These are phyloP conservation scores for Bombus difficillimus DNA, from an alignment of 1,140 invertebrate genomes.

Conservation along the genomic window DNA sequence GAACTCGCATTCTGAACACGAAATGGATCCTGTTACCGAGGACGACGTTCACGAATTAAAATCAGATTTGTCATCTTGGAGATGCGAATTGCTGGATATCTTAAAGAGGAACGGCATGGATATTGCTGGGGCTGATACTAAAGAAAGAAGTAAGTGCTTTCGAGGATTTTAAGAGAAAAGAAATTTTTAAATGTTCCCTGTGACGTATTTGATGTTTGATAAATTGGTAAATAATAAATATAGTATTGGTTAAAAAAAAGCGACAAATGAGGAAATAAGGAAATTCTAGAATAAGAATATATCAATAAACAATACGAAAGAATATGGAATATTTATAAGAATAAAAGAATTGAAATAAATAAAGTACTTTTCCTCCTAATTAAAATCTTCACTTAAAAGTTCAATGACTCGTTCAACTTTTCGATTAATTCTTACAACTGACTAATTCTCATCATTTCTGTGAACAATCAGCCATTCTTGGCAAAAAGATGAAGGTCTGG, in stretches of 20 bases:
- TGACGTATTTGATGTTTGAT: no score
- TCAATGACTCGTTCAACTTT: no score
- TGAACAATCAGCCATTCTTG: constrained; percentile 84
- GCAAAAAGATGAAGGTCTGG: constrained; percentile 91
- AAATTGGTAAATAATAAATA: no score
- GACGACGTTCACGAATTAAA: constrained; percentile 97
- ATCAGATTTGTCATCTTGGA: constrained; percentile 91
- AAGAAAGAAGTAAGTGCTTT: constrained; percentile 85
- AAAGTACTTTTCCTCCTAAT: not conserved
- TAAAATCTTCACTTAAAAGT: no score
- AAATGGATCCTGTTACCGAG: constrained; percentile 92
- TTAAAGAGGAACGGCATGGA: constrained; percentile 91
- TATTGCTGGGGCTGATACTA: constrained; percentile 86
- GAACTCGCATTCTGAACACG: constrained; percentile 89
- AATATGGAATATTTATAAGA: no score
- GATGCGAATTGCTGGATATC: constrained; percentile 93
- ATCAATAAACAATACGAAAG: no score
- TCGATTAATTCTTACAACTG: no score
- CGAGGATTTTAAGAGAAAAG: not conserved
- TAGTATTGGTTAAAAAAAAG: no score
- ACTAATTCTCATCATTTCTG: not conserved
- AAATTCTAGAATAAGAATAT: no score
- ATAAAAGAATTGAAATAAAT: no score
- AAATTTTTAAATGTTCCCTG: no score
- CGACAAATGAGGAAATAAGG: no score